These are phyloP conservation scores for Melanerpes aurifrons DNA, from an alignment of 2,113 vertebrate genomes.

Conservation along the genomic window DNA sequence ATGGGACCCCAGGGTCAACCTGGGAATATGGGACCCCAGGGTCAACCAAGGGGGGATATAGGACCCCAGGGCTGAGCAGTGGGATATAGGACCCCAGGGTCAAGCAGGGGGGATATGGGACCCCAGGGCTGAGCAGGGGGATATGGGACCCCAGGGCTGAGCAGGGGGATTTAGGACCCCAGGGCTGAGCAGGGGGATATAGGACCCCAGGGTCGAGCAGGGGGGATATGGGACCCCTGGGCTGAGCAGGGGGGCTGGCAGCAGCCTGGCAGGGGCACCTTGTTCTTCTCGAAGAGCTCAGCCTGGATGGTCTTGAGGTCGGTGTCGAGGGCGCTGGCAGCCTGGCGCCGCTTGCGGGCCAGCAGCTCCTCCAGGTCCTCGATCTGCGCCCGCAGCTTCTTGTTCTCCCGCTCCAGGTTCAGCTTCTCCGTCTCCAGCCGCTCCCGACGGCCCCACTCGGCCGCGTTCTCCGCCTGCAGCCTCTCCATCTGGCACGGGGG, in stretches of 20 bases:
- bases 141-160: too few relatives aligned
- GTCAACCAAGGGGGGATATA: too few relatives aligned
- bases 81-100: too few relatives aligned
- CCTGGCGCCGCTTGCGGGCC: slow-evolving; percentile 89
- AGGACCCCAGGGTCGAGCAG: too few relatives aligned
- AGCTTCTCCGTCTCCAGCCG: slow-evolving; percentile 96
- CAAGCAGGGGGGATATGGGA: too few relatives aligned
- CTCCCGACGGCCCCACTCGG: slow-evolving; percentile 94
- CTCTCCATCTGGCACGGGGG: slow-evolving; percentile 87
- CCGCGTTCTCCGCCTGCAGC: slow-evolving; percentile 93
- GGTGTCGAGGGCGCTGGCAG: slow-evolving; percentile 87
- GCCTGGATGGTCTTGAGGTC: slow-evolving; percentile 94
- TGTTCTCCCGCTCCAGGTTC: slow-evolving; percentile 94
- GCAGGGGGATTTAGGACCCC: too few relatives aligned
- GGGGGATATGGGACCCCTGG: too few relatives aligned
- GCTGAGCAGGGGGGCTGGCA: neutral
- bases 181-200: too few relatives aligned
- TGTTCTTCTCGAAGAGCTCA: slow-evolving; percentile 94
- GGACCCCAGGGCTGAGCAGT: too few relatives aligned
- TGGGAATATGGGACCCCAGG: too few relatives aligned
- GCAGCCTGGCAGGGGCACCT: slow-evolving; percentile 76
- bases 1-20: too few relatives aligned
- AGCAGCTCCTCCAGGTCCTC: slow-evolving; percentile 96
- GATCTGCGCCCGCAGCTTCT: slow-evolving; percentile 91
- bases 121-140: too few relatives aligned